Evolutionary conservation across 2,113 vertebrate species (phyloP), one percentile per base, ranked within the genome.

Genomic region (Poecile atricapillus): DNA sequence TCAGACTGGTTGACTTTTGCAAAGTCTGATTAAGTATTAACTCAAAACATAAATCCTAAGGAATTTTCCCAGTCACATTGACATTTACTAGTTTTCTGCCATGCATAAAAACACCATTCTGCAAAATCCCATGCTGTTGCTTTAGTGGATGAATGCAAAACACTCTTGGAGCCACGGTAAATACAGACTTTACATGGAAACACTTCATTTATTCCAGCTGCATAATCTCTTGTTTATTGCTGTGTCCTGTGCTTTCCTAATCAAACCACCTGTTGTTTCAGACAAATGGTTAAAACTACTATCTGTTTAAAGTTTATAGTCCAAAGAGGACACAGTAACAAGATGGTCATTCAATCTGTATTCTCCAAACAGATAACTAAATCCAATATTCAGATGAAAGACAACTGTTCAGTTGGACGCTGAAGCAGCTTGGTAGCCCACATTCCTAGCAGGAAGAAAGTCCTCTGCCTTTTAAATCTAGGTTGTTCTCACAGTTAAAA

Each of bases 1-100:
- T 89, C 70, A 88, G 71, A 79, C 21, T 63, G 46, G 47, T 31
- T 83, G 50, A 37, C 69, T 95, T 96, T 69, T 83, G 65, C 60
- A 31, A 88, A 93, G 62, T 83, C 86, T 92, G 80, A 87, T 89
- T 78, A 94, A 74, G 56, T 88, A 86, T 88, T 86, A 91, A 89
- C 56, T 78, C 44, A 84, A 90, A 92, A 68, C 68, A 95, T 64
- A 94, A 92, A 94, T 83, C 56, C 56, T n/a, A 89, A 89, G 85
- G 82, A 92, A 86, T 71, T 92, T 89, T 83, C 58, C 58, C 44
- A 86, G 56, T 83, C 68, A 71, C 37, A 83, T 52, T 8, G 3
- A 83, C 65, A 53, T 81, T 95, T 85, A 75, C 53, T 88, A 71
- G 44, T 75, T 89, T 90, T 73, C 68, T 92, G 75, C 41, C 44